Evolutionary conservation across 37 sponge, comb jelly and placozoan species (phyloP), one percentile per base, ranked within the genome.

Genomic region (Spongilla lacustris): DNA sequence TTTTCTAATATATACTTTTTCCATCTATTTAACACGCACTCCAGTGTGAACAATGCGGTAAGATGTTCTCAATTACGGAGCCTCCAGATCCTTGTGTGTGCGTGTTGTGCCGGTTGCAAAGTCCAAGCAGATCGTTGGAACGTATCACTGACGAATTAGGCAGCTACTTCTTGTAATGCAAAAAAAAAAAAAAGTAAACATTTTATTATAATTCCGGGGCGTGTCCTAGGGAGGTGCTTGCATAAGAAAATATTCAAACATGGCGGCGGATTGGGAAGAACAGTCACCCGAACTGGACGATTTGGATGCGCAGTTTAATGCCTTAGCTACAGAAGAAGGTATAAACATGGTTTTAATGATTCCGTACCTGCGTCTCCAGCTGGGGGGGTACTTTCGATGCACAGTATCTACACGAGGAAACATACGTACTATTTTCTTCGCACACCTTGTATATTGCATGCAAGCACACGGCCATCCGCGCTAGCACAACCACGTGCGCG

Each of bases 41-140:
- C n/a, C n/a, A 90, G 94, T 93, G 94, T 77, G 28, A 29, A 12
- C 69, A 85, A 41, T 93, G 94, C 76, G 91, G 91, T 3, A 69
- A 76, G 28, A 38, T 41, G 84, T 90, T 90, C 36, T 69, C 88
- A 6, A 25, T 30, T 2, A 0, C 48, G 68, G 80, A 67, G 26
- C 72, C 79, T 33, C 6, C 72, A 22, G 82, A 70, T 28, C 80
- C 11, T 27, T 24, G 26, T 31, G 22, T 32, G 26, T 86, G 87
- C 67, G 87, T 86, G 35, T 86, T 86, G 36, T 86, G 87, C 32
- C 69, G 87, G 24, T 31, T 86, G 8, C 31, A 49, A 24, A 77
- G 46, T 24, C 86, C 86, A 79, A 46, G 48, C 24, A 30, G 86
- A 10, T 81, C 86, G 29, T 29, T 85, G 23, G 48, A 36, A 36